Base-by-base conservation (phyloP, 2,888 invertebrate species). In the Trichogramma evanescens region DNA sequence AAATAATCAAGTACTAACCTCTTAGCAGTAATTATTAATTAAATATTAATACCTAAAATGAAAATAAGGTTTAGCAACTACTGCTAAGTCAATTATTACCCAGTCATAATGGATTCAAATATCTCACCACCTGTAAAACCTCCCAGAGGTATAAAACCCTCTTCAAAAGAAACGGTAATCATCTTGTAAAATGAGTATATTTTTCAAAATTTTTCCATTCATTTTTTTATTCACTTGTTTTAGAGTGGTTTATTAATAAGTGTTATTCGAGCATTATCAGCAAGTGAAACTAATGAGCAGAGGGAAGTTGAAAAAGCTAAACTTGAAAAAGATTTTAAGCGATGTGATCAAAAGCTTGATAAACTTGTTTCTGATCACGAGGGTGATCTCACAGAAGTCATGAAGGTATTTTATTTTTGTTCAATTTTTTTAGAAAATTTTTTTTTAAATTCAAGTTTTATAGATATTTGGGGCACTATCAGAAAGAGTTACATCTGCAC, bases 221-320 rank as follows among this genome's bases (percentile, higher is more conserved):
- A 4, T 42, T 7, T 44, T 41, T 53, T 7, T 39, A 44, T 62
- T 56, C n/a, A 41, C 58, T 57, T 59, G 54, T 57, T 64, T 26
- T 41, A 60, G 62, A 61, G 61, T 63, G 64, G 65, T 58, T 64
- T 65, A 60, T 81, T 98, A 68, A 96, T 97, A 87, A 93, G 94
- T 61, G 95, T 98, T 52, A 95, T 98, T 67, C 86, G 95, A 66
- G 94, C 95, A 0, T 80, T 98, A 62, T 95, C 95, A 40, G 91
- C 95, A 6, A 94, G 94, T 80, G 94, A 93, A 77, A 94, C 93
- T 4, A 92, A 92, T 74, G 95, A 95, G 74, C 93, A 97, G 74
- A 80, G 93, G 55, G 92, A 96, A 74, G 88, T 92, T 71, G 96
- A 96, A 79, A 94, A 95, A 72, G 88, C 89, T 0, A 93, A 95